Evolutionary conservation across 2,113 vertebrate genomes (phyloP), one percentile per base, ranked within the genome.

Genomic region (Elanoides forficatus): DNA sequence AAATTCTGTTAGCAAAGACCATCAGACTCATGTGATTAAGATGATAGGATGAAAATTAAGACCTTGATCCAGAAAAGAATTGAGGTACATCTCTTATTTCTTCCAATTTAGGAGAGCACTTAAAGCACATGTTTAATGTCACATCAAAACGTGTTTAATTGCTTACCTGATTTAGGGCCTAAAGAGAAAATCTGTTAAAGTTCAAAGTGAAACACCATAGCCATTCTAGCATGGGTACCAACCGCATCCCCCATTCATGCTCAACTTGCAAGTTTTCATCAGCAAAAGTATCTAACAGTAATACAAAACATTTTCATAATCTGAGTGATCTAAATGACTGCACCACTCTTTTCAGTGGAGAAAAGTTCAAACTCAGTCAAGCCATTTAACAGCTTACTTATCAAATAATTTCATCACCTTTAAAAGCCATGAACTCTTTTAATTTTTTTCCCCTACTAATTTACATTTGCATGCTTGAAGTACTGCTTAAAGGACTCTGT

Each of bases 391-490:
- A 85, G 62, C 48, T 80, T 93, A 78, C 30, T 88, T 93, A 89
- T 40, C 66, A 87, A 84, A 81, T 59, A 0, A 78, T 79, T 92
- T 86, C 11, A 83, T 56, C 83, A 55, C 30, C 56, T 94, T 93
- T 91, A 83, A 89, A 92, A 93, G 13, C 29, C 60, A 80, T 36
- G 58, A 92, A 67, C 20, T 59, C 18, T 75, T 13, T 26, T 21
- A 38, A 38, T 43, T 68, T 80, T 65, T 47, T 27, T 36, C 12
- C 15, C 43, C 26, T 62, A 72, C 48, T 80, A 79, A 90, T 67
- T 94, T 79, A 63, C 14, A 83, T 93, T 73, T 95, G 10, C 81
- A 82, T 91, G 75, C 68, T 80, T 95, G 45, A 89, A 92, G 74
- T 87, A 74, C 19, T 90, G 47, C 78, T 87, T 87, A 92, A 92